These are phyloP conservation scores for Lepidocolaptes lacrymiger DNA, from an alignment of 2,797 vertebrate genomes.

Conservation along the genomic window DNA sequence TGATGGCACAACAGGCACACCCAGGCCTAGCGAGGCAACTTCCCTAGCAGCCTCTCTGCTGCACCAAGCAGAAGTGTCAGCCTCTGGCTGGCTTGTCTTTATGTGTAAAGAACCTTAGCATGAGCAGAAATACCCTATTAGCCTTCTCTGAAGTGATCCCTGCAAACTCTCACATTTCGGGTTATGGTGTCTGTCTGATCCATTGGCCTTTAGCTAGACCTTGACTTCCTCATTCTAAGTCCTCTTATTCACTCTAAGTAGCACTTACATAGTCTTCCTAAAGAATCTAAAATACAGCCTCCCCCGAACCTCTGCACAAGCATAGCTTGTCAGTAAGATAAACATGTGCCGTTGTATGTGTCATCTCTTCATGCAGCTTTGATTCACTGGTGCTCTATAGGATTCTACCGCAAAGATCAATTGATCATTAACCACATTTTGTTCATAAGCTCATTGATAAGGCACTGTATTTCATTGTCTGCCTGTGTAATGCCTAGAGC, in stretches of 20 bases:
- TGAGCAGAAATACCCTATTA: background rate
- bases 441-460: conserved; percentile 16
- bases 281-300: background rate
- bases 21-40: background rate
- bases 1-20: background rate
- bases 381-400: background rate
- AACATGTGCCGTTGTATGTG: background rate
- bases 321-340: background rate
- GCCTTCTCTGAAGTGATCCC: background rate
- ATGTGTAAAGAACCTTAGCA: background rate
- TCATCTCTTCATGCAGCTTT: background rate
- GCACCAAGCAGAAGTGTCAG: background rate
- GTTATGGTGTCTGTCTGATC: background rate
- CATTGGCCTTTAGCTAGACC: background rate
- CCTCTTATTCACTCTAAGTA: background rate
- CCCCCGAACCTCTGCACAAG: background rate
- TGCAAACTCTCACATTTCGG: background rate
- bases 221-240: background rate
- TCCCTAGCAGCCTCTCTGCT: background rate
- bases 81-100: background rate
- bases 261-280: background rate
- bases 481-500: conserved; percentile 23
- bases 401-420: background rate
- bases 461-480: conserved; percentile 38
- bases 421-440: background rate